phyloP scores from a whole-genome alignment of 2,797 vertebrate species.

The Enteromius fasciolatus region DNA sequence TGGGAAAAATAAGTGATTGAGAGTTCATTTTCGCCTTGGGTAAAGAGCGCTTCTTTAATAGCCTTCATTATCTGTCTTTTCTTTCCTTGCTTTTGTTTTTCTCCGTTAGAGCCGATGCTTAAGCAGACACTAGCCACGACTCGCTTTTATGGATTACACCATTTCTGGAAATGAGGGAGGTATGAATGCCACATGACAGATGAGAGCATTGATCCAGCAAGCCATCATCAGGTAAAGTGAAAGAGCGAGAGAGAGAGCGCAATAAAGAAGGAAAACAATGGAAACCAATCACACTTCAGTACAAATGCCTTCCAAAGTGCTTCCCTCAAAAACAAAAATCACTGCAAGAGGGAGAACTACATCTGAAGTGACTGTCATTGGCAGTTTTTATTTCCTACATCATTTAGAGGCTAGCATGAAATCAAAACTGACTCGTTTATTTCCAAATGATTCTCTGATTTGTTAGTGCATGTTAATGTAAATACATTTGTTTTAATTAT shows the following conservation, averaged over 20 bases:
- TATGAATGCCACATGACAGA: conserved; percentile 58
- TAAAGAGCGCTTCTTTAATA: conserved; percentile 61
- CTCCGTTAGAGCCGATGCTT: conserved; percentile 47
- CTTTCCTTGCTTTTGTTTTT: conserved; percentile 59
- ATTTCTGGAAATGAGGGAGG: conserved; percentile 64
- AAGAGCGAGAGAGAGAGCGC: conserved; percentile 7
- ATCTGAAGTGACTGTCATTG: conserved; percentile 16
- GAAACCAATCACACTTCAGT: conserved; percentile 39
- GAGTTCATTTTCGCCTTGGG: conserved; percentile 56
- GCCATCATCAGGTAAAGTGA: conserved; percentile 51
- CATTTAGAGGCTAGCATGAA: neutral
- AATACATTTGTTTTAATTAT: neutral
- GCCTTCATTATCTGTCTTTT: conserved; percentile 63
- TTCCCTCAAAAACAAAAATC: conserved; percentile 6
- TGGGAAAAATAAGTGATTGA: conserved; percentile 37
- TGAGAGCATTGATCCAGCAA: conserved; percentile 54
- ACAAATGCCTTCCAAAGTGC: conserved; percentile 14
- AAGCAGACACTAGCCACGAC: conserved; percentile 49
- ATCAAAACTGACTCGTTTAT: neutral
- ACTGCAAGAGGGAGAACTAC: neutral
- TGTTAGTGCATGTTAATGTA: neutral
- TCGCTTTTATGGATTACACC: conserved; percentile 58
- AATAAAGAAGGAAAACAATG: conserved; percentile 31
- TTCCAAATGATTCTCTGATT: neutral
- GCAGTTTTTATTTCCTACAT: conserved; percentile 3